Percentiles rank a stretch among this genome's conserved stretches.
Evolutionary conservation across 2,797 vertebrate genomes (phyloP).

Genomic region (Smutsia gigantea): DNA sequence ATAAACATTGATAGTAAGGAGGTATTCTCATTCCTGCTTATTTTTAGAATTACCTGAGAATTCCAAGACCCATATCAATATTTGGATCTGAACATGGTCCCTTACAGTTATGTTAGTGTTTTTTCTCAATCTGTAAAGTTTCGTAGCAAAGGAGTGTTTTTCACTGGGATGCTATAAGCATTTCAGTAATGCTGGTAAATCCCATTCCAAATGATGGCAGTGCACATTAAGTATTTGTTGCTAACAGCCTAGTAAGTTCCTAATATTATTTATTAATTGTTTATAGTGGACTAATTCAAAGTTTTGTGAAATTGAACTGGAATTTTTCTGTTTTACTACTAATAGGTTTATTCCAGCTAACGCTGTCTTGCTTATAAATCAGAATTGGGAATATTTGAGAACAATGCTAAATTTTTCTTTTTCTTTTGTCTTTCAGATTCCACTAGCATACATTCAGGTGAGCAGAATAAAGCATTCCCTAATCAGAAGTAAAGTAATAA

Average conservation of each 20-base stretch:
- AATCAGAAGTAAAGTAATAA: neutral
- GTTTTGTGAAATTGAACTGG: neutral
- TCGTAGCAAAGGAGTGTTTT: neutral
- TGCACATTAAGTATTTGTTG: neutral
- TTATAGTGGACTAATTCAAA: constrained; percentile 30
- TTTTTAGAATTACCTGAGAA: neutral
- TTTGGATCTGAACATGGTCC: neutral
- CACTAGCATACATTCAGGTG: constrained; percentile 83
- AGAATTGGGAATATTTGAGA: constrained; percentile 19
- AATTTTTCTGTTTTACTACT: neutral
- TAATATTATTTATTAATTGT: constrained; percentile 21
- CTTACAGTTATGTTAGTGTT: neutral
- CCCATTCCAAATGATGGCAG: neutral
- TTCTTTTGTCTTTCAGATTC: constrained; percentile 83
- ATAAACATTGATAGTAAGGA: neutral
- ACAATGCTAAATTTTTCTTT: constrained; percentile 30
- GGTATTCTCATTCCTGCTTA: neutral
- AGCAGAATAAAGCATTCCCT: constrained; percentile 46
- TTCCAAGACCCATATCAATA: neutral
- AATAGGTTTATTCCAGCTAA: neutral
- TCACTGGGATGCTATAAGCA: neutral
- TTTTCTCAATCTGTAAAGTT: constrained; percentile 9
- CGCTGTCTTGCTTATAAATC: neutral
- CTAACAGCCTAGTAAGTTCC: neutral
- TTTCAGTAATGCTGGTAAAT: constrained; percentile 4